Evolutionary conservation across 2,113 vertebrate genomes (phyloP), one percentile per base, ranked within the genome.

Genomic region (Oreocharis arfaki): DNA sequence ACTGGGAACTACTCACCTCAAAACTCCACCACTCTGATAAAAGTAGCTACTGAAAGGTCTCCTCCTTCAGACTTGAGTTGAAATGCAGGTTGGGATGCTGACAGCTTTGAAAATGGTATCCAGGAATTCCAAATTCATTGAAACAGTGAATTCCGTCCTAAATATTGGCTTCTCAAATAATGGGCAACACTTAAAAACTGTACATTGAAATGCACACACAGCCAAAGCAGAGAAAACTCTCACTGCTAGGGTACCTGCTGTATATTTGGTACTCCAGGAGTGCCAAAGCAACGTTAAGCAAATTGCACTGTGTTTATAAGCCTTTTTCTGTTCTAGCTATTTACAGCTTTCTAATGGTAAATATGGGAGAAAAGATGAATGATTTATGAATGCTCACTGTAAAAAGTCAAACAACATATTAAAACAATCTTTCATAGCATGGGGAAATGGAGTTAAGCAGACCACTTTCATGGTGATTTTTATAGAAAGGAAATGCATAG

Each of bases 391-490:
- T 16, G 24, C 44, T 93, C 44, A 33, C 28, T 88, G 76, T 30
- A 84, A 85, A 84, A 93, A 95, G 86, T 89, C 88, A 93, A 92
- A 87, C 76, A 86, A 63, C 76, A 60, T 94, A 94, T 96, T 94
- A 94, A 96, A 95, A 63, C 93, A 82, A 94, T 96, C 89, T 52
- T 77, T 96, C 93, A 95, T 22, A 63, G 88, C n/a, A 57, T 0
- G 2, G 60, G 47, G 52, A 93, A 96, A 90, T 53, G 60, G 79
- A 94, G 76, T 89, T 92, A 93, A 87, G 53, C 80, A 75, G 89
- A 70, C 5, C 0, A 1, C 60, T 92, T 94, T 75, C 76, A 81
- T 60, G 26, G 49, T 30, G 71, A 80, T 78, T 80, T 88, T 94
- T 84, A 86, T 15, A 87, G 69, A 65, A 90, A 81, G n/a, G 68